phyloP scores from a whole-genome alignment of 1,140 invertebrate species.

The Drosophila tropicalis region DNA sequence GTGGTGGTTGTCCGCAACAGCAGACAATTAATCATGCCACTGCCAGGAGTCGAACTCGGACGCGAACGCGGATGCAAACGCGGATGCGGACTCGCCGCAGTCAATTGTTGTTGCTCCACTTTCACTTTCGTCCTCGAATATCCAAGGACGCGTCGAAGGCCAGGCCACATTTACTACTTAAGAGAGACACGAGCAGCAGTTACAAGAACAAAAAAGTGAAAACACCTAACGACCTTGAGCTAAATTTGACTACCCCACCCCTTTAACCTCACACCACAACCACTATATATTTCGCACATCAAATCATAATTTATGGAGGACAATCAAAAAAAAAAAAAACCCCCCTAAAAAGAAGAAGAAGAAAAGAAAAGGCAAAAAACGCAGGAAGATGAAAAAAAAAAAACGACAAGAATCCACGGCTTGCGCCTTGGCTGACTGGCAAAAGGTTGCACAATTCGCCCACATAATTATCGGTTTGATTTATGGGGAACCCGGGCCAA shows the following conservation, averaged over 20 bases:
- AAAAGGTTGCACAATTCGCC: conserved; percentile 66
- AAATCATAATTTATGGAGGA: conserved; percentile 76
- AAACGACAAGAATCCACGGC: background rate
- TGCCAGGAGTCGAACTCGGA: conserved; percentile 28
- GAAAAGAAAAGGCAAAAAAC: conserved; percentile 4
- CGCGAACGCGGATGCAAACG: background rate
- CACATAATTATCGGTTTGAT: conserved; percentile 80
- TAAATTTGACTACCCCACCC: conserved; percentile 31
- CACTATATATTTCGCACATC: conserved; percentile 67
- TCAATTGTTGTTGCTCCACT: conserved; percentile 30
- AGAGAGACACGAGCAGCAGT: conserved; percentile 7
- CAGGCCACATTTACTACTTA: conserved; percentile 20
- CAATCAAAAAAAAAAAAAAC: conserved; percentile 49
- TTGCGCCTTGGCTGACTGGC: conserved; percentile 23
- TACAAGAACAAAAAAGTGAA: conserved; percentile 6
- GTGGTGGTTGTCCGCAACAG: conserved; percentile 55
- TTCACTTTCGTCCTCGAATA: conserved; percentile 38
- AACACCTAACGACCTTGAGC: conserved; percentile 43
- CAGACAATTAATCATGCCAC: conserved; percentile 75
- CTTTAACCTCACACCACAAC: conserved; percentile 34
- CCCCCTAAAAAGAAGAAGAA: conserved; percentile 20
- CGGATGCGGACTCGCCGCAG: conserved; percentile 17
- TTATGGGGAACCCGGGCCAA: conserved; percentile 77
- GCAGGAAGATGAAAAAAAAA: background rate
- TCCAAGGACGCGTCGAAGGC: conserved; percentile 35